Base-by-base conservation (phyloP, 1,140 invertebrate genomes). In the Magallana ariakensis region DNA sequence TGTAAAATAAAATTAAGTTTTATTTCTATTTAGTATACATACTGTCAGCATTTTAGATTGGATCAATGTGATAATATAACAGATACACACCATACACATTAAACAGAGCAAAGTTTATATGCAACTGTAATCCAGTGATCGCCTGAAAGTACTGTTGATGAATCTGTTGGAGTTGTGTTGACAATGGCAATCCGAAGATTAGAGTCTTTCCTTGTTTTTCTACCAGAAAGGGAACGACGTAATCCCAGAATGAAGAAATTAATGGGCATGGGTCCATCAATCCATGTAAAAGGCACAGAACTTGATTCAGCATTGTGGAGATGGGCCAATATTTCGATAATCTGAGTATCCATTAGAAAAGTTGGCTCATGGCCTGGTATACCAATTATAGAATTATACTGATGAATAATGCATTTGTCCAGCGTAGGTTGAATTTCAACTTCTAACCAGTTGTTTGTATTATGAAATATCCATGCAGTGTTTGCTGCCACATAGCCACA, bases 51-150 rank as follows among this genome's bases (percentile, higher is more conserved):
- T 46, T 46, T 46, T 1, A 46, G 33, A 46, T 46, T 46, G 33
- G 33, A 46, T 46, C 33, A 46, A 46, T 46, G 33, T 46, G 33
- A 46, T 46, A 46, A 46, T 46, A 46, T 46, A 46, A 46, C 33
- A 46, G 33, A 46, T 46, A 60, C 58, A 60, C 15, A 60, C 19
- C 6, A 60, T 70, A 62, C n/a, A 62, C 8, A n/a, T 62, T 62
- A 62, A n/a, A 62, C 60, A n/a, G 60, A 33, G 22, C n/a, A 70
- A 19, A 70, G 3, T 70, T 19, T 70, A 70, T 70, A 70, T 22
- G 62, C 62, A 22, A 70, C 22, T 22, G 62, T 70, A 22, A 70
- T 70, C 62, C 62, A 70, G 26, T 70, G 62, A 70, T 70, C 62
- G 7, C 62, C 62, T 22, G 62, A 10, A 70, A 70, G 62, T 70